Evolutionary conservation across 2,113 vertebrate genomes (phyloP).

Genomic region (Lathamus discolor): DNA sequence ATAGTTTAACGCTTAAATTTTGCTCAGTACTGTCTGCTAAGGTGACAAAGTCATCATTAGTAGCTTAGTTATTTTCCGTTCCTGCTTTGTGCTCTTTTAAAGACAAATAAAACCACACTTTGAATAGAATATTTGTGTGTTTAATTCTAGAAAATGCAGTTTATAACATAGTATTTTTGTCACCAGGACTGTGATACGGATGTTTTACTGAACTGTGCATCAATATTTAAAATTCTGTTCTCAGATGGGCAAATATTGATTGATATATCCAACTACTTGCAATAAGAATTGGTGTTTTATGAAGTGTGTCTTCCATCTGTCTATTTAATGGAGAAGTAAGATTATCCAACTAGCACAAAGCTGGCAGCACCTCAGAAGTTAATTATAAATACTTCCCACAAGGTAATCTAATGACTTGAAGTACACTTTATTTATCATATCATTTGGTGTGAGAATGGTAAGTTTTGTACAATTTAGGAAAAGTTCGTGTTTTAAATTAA

Average conservation of each 20-base stretch:
- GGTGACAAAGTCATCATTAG: neutral
- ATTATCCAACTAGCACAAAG: neutral
- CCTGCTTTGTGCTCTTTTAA: neutral
- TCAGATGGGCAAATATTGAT: neutral
- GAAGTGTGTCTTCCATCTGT: neutral
- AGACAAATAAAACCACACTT: neutral
- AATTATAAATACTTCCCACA: neutral
- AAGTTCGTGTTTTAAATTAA: neutral
- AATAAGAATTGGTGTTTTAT: neutral
- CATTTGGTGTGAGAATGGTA: neutral
- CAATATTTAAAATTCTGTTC: neutral
- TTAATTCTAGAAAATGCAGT: neutral
- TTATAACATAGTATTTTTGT: neutral
- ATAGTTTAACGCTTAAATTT: neutral
- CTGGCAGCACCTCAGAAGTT: neutral
- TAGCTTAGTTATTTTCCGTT: neutral
- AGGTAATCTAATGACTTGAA: neutral
- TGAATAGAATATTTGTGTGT: neutral
- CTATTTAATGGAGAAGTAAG: neutral
- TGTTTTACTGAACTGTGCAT: neutral
- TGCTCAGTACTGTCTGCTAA: neutral
- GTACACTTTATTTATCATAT: neutral
- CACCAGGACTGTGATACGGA: neutral
- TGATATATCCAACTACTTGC: neutral
- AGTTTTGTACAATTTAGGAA: neutral